Conservation (phyloP, 1,140 invertebrate genomes). For the Cydia splendana region DNA sequence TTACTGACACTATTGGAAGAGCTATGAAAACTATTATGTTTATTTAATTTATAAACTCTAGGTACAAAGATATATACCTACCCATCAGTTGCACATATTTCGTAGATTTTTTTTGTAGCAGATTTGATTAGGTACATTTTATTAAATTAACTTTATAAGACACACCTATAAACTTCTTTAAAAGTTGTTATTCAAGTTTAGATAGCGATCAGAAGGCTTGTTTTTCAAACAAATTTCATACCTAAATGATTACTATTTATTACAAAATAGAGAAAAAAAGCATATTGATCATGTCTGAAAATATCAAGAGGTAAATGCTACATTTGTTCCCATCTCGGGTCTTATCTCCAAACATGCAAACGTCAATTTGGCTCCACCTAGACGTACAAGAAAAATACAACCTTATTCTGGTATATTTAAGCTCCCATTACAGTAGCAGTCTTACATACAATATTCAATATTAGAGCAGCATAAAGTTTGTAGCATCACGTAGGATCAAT, state of each 20-base stretch:
- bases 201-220: too few species aligned
- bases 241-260: too few species aligned
- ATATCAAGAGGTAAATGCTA: slow-evolving; percentile 11
- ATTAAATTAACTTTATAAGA: too few species aligned
- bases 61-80: background rate
- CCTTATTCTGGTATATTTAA: background rate
- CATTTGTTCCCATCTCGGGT: slow-evolving; percentile 6
- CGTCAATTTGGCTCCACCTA: slow-evolving; percentile 4
- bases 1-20: background rate
- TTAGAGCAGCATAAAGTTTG: slow-evolving; percentile 36
- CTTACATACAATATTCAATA: slow-evolving; percentile 25
- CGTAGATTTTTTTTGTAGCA: too few species aligned
- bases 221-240: too few species aligned
- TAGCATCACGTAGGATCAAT: slow-evolving; percentile 48
- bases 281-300: background rate
- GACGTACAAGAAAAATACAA: background rate
- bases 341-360: slow-evolving; percentile 1
- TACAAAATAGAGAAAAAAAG: too few species aligned
- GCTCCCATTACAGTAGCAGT: background rate
- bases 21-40: background rate
- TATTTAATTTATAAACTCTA: background rate
- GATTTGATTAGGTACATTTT: too few species aligned
- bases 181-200: too few species aligned
- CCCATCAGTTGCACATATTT: too few species aligned
- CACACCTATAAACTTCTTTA: too few species aligned